A percentile compares a stretch with the other conserved stretches of the same genome.
These are phyloP conservation scores for Torymus auratus DNA, from an alignment of 2,888 invertebrate species.

Conservation along the genomic window DNA sequence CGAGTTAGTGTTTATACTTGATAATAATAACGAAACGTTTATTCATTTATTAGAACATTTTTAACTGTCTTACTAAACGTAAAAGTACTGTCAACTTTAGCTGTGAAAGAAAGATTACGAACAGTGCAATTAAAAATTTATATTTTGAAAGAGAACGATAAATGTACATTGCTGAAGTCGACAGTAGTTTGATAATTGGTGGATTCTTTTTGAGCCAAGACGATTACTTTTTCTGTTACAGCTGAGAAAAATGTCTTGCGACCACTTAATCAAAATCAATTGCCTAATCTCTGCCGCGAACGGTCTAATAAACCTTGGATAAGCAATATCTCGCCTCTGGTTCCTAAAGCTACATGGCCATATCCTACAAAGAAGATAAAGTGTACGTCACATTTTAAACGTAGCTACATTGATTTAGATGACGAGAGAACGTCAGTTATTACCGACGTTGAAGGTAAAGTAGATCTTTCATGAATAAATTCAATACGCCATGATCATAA, in stretches of 20 bases:
- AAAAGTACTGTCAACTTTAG: too few relatives aligned
- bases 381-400: constrained; percentile 83
- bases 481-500: too few relatives aligned
- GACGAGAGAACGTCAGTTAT: constrained; percentile 85
- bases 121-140: too few relatives aligned
- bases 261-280: constrained; percentile 74
- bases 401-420: constrained; percentile 84
- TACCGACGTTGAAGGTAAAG: constrained; percentile 84
- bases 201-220: too few relatives aligned
- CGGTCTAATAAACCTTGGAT: constrained; percentile 67
- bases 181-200: too few relatives aligned
- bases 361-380: constrained; percentile 75
- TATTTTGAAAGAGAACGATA: too few relatives aligned
- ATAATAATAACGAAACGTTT: too few relatives aligned
- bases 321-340: constrained; percentile 69
- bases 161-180: too few relatives aligned
- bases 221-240: constrained; percentile 52
- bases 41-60: too few relatives aligned
- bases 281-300: constrained; percentile 70
- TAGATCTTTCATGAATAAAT: too few relatives aligned
- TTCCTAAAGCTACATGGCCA: constrained; percentile 72
- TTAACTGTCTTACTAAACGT: too few relatives aligned
- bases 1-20: constrained; percentile 31
- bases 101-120: too few relatives aligned
- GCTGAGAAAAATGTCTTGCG: constrained; percentile 74